These are phyloP conservation scores for Pachyseris speciosa DNA, from an alignment of 64 coral and sea anemone species.

Conservation along the genomic window DNA sequence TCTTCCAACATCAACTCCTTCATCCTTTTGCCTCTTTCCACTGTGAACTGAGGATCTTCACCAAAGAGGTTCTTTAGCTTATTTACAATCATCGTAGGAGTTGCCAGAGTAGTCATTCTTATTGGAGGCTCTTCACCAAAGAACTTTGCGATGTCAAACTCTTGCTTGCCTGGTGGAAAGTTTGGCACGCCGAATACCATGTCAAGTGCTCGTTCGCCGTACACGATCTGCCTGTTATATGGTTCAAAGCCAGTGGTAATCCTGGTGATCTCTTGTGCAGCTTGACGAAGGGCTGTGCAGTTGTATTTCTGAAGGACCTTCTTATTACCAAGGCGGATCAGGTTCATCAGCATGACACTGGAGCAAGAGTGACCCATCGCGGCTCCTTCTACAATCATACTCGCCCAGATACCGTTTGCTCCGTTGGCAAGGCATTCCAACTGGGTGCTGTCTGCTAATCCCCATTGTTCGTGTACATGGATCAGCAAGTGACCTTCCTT, in stretches of 20 bases:
- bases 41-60: slow-evolving; percentile 53
- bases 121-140: slow-evolving; percentile 48
- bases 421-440: slow-evolving; percentile 65
- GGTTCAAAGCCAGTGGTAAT: slow-evolving; percentile 40
- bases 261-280: slow-evolving; percentile 17
- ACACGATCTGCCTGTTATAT: slow-evolving; percentile 45
- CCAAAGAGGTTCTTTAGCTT: slow-evolving; percentile 49
- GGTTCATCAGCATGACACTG: slow-evolving; percentile 73
- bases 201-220: too few species aligned
- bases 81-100: slow-evolving; percentile 29
- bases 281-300: slow-evolving; percentile 37
- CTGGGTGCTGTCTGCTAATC: slow-evolving; percentile 29
- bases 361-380: slow-evolving; percentile 72
- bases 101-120: slow-evolving; percentile 45
- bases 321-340: slow-evolving; percentile 76
- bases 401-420: slow-evolving; percentile 82
- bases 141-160: slow-evolving; percentile 51
- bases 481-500: slow-evolving; percentile 52
- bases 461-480: slow-evolving; percentile 83
- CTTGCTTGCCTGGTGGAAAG: slow-evolving; percentile 1
- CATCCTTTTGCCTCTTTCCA: slow-evolving; percentile 14
- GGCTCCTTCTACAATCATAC: slow-evolving; percentile 59
- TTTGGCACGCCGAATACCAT: too few species aligned
- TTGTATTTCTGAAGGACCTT: slow-evolving; percentile 51
- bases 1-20: slow-evolving; percentile 67